Conservation (phyloP, 2,888 invertebrate genomes). For the Pachliopta kotzebuea region DNA sequence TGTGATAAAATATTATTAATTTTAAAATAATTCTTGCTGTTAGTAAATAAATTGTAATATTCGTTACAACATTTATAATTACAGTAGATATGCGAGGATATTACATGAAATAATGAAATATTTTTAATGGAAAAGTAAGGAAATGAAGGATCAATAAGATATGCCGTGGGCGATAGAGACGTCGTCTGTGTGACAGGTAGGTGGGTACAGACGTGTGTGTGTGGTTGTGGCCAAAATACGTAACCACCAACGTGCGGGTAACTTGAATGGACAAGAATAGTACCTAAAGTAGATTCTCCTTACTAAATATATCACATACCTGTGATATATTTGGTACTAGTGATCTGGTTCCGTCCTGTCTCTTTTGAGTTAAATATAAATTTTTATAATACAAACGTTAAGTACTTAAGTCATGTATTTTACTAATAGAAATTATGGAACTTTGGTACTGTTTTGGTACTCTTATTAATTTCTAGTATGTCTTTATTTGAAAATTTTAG, state of each 20-base stretch:
- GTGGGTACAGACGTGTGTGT: background rate
- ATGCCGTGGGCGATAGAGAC: conserved; percentile 27
- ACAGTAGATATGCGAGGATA: background rate
- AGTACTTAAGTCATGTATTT: background rate
- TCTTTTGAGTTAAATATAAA: background rate
- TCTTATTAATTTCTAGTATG: too few species aligned
- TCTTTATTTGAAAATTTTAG: too few species aligned
- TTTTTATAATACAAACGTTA: background rate
- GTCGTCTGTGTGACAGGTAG: conserved; percentile 21
- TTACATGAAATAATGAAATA: background rate
- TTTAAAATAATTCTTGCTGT: too few species aligned
- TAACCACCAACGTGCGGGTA: conserved; percentile 2
- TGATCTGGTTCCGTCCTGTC: background rate
- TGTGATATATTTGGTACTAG: too few species aligned
- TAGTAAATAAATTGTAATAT: too few species aligned
- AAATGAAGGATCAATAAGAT: conserved; percentile 28
- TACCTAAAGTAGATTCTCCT: conserved; percentile 1
- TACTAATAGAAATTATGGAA: background rate
- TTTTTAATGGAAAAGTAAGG: conserved; percentile 10
- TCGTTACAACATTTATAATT: too few species aligned
- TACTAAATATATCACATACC: background rate
- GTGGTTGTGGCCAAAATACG: conserved; percentile 9
- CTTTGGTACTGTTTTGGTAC: background rate
- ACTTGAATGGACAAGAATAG: conserved; percentile 26
- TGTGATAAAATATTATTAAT: too few species aligned